These are phyloP conservation scores for Geotria australis DNA, from an alignment of 2,797 vertebrate genomes.

Conservation along the genomic window DNA sequence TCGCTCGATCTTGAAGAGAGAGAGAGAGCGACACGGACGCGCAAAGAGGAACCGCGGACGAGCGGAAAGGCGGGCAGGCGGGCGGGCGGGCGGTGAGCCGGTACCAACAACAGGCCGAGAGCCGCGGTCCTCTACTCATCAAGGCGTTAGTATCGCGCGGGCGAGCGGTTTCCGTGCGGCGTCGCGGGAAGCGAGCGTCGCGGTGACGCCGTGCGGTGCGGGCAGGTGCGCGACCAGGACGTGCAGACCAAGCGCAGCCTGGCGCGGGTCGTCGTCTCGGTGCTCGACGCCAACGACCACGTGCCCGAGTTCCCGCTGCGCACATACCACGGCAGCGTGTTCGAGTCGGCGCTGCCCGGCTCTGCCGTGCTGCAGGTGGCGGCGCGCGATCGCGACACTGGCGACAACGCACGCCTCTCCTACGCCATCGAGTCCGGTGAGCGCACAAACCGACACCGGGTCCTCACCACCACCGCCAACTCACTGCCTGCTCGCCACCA, in stretches of 20 bases:
- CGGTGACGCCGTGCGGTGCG: not conserved
- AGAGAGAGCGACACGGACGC: too few relatives aligned
- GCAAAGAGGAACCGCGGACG: too few relatives aligned
- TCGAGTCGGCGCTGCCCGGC: constrained; percentile 70
- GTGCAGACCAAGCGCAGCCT: constrained; percentile 73
- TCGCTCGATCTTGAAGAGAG: too few relatives aligned
- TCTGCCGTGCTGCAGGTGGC: constrained; percentile 73
- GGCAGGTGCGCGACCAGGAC: constrained; percentile 82
- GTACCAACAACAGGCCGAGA: too few relatives aligned
- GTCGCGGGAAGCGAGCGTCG: too few relatives aligned
- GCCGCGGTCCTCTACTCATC: too few relatives aligned
- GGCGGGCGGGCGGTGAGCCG: too few relatives aligned
- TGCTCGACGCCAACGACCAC: constrained; percentile 83
- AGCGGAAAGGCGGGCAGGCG: too few relatives aligned
- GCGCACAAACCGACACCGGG: constrained; percentile 1
- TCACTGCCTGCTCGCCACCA: not conserved
- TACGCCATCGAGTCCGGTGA: constrained; percentile 78
- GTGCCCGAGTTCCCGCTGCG: constrained; percentile 62
- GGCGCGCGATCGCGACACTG: constrained; percentile 82
- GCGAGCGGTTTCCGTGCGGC: too few relatives aligned
- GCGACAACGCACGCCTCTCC: constrained; percentile 55
- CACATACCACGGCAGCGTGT: constrained; percentile 55
- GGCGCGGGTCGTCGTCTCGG: constrained; percentile 50
- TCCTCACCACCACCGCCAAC: too few relatives aligned
- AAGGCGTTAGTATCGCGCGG: too few relatives aligned